Conservation (phyloP, 2,888 invertebrate genomes). For the Phasia obesa region DNA sequence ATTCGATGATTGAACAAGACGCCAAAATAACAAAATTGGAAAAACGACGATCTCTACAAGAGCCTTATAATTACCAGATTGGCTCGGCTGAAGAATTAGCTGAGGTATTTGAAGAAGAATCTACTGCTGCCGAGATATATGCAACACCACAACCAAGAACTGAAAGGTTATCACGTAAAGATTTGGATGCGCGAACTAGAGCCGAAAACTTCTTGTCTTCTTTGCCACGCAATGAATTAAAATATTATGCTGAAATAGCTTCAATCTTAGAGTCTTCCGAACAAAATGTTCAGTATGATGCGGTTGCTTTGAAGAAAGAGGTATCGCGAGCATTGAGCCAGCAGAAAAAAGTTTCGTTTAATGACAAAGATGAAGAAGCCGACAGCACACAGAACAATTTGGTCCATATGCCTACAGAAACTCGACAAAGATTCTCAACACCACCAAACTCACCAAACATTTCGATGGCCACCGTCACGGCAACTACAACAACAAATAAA, state of each 20-base stretch:
- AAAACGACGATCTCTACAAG: constrained; percentile 90
- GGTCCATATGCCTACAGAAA: constrained; percentile 66
- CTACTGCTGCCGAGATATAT: constrained; percentile 64
- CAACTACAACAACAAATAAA: constrained; percentile 24
- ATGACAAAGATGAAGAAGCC: constrained; percentile 73
- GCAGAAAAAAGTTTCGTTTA: constrained; percentile 82
- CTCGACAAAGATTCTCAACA: constrained; percentile 83
- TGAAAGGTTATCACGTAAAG: constrained; percentile 80
- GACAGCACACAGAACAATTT: constrained; percentile 48
- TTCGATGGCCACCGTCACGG: constrained; percentile 83
- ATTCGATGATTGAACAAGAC: constrained; percentile 88
- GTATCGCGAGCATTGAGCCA: constrained; percentile 82
- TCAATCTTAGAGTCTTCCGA: constrained; percentile 81
- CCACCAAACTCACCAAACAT: constrained; percentile 91
- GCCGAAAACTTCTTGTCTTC: constrained; percentile 82
- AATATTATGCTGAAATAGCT: constrained; percentile 82
- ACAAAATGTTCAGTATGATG: constrained; percentile 79
- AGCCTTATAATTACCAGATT: constrained; percentile 84
- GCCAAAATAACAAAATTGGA: constrained; percentile 83
- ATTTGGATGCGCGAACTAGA: constrained; percentile 81
- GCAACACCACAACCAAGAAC: constrained; percentile 74
- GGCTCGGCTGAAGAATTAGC: constrained; percentile 80
- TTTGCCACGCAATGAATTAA: constrained; percentile 82
- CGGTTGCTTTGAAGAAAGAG: constrained; percentile 82
- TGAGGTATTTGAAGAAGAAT: constrained; percentile 81